Conservation (phyloP, 2,113 vertebrate species). For the Apaloderma vittatum region DNA sequence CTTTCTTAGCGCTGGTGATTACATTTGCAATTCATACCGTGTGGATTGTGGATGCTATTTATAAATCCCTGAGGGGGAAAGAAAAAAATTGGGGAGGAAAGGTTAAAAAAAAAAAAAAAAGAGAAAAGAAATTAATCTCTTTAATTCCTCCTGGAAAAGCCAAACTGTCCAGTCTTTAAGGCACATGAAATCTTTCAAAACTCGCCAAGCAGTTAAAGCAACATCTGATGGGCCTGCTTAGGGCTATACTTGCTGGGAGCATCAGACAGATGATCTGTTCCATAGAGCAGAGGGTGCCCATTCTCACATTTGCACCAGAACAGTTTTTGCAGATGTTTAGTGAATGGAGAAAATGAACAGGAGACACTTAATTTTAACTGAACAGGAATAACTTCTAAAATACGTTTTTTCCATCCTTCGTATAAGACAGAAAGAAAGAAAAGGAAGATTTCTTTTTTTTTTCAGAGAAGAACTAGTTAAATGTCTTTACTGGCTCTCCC, state of each 20-base stretch:
- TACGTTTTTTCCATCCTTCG: neutral
- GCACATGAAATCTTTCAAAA: neutral
- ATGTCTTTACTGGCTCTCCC: neutral
- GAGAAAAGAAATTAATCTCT: neutral
- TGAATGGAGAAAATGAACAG: neutral
- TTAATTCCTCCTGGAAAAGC: constrained; percentile 4
- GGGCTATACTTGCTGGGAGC: neutral
- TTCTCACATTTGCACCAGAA: accelerated
- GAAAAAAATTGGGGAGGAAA: neutral
- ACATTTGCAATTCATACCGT: constrained; percentile 52
- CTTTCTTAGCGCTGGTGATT: constrained; percentile 18
- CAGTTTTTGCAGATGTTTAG: neutral
- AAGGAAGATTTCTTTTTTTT: neutral
- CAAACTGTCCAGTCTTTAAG: neutral
- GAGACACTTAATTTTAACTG: neutral
- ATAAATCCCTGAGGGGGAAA: neutral
- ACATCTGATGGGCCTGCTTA: neutral
- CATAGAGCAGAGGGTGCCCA: neutral
- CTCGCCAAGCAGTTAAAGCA: neutral
- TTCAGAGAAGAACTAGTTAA: neutral
- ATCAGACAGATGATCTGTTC: neutral
- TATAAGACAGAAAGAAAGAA: neutral
- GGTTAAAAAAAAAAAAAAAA: neutral
- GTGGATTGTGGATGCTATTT: neutral
- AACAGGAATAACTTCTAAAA: neutral